These are phyloP conservation scores for Lophochroa leadbeateri DNA, from an alignment of 2,113 vertebrate species.

Conservation along the genomic window DNA sequence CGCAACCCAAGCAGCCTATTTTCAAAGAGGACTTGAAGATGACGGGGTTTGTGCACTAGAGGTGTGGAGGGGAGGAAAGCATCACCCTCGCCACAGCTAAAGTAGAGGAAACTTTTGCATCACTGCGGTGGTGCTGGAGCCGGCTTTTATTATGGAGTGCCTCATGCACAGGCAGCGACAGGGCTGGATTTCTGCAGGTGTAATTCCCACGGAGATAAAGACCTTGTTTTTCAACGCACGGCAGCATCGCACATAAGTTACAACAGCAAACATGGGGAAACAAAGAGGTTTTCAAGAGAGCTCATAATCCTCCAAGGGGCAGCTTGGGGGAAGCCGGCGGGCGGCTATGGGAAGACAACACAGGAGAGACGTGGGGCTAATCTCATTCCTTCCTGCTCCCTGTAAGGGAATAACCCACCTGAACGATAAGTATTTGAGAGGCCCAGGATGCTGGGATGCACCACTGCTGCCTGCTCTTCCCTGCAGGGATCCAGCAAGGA, in stretches of 20 bases:
- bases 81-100: neutral
- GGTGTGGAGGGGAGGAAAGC: neutral
- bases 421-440: neutral
- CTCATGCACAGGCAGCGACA: rapidly evolving
- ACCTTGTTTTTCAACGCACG: conserved; percentile 29
- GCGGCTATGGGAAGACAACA: rapidly evolving
- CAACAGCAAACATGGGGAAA: conserved; percentile 42
- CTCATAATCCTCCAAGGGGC: neutral
- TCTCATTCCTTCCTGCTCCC: neutral
- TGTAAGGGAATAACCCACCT: neutral
- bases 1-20: neutral
- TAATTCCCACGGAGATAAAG: conserved; percentile 52
- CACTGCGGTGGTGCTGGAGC: rapidly evolving
- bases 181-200: conserved; percentile 35
- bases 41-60: neutral
- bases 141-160: neutral
- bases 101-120: neutral
- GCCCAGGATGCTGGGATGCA: neutral
- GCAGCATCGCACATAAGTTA: neutral
- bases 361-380: neutral
- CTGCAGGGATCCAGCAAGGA: neutral
- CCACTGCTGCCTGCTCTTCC: neutral
- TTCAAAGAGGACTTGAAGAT: neutral
- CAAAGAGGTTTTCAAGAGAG: conserved; percentile 29
- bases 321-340: neutral